These are phyloP conservation scores for Pempheris klunzingeri DNA, from an alignment of 2,797 vertebrate genomes.

Conservation along the genomic window DNA sequence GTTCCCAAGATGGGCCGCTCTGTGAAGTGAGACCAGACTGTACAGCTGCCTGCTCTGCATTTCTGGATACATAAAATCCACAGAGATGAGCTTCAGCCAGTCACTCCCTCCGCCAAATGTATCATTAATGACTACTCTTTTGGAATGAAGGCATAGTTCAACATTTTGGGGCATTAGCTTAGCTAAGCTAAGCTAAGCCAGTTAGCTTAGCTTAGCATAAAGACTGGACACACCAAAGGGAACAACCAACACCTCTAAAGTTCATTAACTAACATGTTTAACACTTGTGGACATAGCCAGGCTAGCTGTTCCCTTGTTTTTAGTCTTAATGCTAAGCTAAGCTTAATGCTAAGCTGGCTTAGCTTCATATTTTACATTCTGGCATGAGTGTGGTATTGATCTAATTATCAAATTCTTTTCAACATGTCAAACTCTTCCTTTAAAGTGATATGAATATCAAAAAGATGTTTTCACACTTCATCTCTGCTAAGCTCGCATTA, in stretches of 20 bases:
- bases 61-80: constrained; percentile 19
- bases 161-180: not conserved
- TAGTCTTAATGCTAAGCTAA: constrained; percentile 27
- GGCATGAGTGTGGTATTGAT: not conserved
- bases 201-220: constrained; percentile 9
- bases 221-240: not conserved
- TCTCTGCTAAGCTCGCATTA: constrained; percentile 28
- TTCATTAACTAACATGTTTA: not conserved
- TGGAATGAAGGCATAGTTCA: not conserved
- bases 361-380: not conserved
- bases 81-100: constrained; percentile 1
- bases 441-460: not conserved
- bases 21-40: constrained; percentile 76
- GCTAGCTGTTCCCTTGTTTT: not conserved
- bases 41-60: constrained; percentile 38
- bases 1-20: constrained; percentile 74
- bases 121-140: not conserved
- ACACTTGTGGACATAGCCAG: not conserved
- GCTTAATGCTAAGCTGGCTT: not conserved
- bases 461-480: not conserved
- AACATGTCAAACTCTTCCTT: constrained; percentile 16
- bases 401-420: not conserved
- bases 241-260: not conserved
- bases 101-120: not conserved
- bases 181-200: constrained; percentile 6